Evolutionary conservation across 2,888 invertebrate genomes (phyloP).

Genomic region (Pediacus dermestoides): DNA sequence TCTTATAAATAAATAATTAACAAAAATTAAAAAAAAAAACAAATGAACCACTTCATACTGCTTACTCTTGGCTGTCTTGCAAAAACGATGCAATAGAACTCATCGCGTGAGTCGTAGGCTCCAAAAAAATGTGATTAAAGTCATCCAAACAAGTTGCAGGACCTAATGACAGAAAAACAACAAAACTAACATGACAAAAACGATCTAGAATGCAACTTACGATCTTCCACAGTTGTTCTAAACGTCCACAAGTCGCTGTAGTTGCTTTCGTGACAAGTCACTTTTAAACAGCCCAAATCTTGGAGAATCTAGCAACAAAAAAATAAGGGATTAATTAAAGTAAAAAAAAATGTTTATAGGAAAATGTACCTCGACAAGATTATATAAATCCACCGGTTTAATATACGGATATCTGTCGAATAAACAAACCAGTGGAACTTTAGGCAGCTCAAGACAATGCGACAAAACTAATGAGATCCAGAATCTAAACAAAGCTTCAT

Average conservation of each 20-base stretch:
- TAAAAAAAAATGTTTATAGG: constrained; percentile 18
- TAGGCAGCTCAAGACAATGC: constrained; percentile 62
- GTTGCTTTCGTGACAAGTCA: constrained; percentile 43
- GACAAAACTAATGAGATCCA: constrained; percentile 66
- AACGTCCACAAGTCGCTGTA: constrained; percentile 50
- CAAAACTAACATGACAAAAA: constrained; percentile 4
- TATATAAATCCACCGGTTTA: constrained; percentile 62
- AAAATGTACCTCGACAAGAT: constrained; percentile 59
- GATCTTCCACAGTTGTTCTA: constrained; percentile 40
- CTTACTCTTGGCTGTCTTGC: constrained; percentile 14
- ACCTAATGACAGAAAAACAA: constrained; percentile 30
- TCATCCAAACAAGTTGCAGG: constrained; percentile 33
- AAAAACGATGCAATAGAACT: constrained; percentile 32
- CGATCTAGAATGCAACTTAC: constrained; percentile 37
- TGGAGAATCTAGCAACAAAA: constrained; percentile 54
- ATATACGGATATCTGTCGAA: constrained; percentile 61
- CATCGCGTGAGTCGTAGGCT: constrained; percentile 28
- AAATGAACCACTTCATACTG: too few relatives aligned
- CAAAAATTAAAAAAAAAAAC: not conserved
- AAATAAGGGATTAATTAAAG: constrained; percentile 18
- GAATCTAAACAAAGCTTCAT: constrained; percentile 63
- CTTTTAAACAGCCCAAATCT: constrained; percentile 55
- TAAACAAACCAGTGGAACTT: constrained; percentile 54
- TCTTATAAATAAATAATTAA: not conserved
- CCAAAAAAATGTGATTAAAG: constrained; percentile 33